phyloP scores from a whole-genome alignment of 2,113 vertebrate genomes.

The Suricata suricatta region DNA sequence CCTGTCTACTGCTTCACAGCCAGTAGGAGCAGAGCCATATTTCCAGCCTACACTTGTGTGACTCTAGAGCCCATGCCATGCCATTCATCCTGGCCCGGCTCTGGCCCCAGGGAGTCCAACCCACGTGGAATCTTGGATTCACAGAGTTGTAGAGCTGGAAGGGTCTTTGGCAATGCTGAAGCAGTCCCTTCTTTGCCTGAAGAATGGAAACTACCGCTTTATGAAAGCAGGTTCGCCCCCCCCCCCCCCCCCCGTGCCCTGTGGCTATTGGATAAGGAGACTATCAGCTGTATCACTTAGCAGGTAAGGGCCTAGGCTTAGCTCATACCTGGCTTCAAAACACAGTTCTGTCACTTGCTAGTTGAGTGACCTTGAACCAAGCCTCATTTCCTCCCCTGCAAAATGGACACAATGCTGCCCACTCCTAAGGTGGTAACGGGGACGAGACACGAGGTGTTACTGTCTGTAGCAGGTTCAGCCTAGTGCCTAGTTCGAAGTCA shows the following conservation, averaged over 20 bases:
- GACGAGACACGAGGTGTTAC: neutral
- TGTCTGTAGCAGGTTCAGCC: neutral
- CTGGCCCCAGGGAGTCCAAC: neutral
- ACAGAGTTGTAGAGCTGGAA: neutral
- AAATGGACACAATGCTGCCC: neutral
- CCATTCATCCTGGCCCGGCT: neutral
- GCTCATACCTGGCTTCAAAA: constrained; percentile 21
- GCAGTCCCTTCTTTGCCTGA: neutral
- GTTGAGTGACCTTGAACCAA: neutral
- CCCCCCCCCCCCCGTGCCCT: neutral
- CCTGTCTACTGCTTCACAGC: neutral
- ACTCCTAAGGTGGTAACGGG: neutral
- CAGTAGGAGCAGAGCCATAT: neutral
- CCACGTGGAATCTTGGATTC: neutral
- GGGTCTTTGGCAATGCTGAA: neutral
- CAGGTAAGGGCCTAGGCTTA: neutral
- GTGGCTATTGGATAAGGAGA: neutral
- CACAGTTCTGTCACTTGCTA: neutral
- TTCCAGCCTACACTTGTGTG: neutral
- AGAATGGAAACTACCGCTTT: neutral
- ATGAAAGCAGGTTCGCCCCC: neutral
- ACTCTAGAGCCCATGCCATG: neutral
- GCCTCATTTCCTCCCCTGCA: neutral
- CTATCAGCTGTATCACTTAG: neutral
- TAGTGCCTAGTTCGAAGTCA: neutral